A percentile compares a stretch with the other conserved stretches of the same genome.
phyloP scores from a whole-genome alignment of 2,888 invertebrate species.

The Rotaria socialis region DNA sequence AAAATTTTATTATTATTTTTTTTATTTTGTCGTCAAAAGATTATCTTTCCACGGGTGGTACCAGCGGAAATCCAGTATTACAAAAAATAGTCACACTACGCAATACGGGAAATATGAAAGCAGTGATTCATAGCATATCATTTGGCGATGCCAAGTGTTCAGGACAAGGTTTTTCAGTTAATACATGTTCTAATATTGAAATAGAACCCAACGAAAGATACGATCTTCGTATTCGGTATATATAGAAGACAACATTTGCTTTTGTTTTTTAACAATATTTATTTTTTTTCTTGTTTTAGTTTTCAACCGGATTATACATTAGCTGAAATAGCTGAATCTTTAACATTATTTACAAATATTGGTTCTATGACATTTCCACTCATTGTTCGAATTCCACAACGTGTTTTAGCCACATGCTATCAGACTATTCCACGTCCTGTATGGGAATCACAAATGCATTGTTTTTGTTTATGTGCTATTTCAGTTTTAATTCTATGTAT shows the following conservation, averaged over 20 bases:
- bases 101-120: slow-evolving; percentile 9
- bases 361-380: neutral
- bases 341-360: slow-evolving; percentile 17
- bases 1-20: too few relatives aligned
- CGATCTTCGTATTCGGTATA: slow-evolving; percentile 23
- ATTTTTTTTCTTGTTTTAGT: neutral
- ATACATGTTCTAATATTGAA: neutral
- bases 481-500: neutral
- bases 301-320: slow-evolving; percentile 33
- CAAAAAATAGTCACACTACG: neutral
- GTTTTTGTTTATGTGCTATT: neutral
- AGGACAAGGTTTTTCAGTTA: slow-evolving; percentile 16
- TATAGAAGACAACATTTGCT: neutral
- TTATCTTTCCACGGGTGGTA: neutral
- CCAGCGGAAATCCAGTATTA: neutral
- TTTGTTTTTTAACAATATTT: too few relatives aligned
- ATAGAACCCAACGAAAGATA: neutral
- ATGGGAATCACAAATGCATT: neutral
- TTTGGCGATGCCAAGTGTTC: neutral
- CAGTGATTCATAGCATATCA: neutral
- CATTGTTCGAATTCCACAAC: slow-evolving; percentile 34
- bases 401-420: slow-evolving; percentile 19
- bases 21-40: neutral
- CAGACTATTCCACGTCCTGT: neutral
- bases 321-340: neutral